phyloP scores from a whole-genome alignment of 2,888 invertebrate genomes.

The Limnephilus auricula region DNA sequence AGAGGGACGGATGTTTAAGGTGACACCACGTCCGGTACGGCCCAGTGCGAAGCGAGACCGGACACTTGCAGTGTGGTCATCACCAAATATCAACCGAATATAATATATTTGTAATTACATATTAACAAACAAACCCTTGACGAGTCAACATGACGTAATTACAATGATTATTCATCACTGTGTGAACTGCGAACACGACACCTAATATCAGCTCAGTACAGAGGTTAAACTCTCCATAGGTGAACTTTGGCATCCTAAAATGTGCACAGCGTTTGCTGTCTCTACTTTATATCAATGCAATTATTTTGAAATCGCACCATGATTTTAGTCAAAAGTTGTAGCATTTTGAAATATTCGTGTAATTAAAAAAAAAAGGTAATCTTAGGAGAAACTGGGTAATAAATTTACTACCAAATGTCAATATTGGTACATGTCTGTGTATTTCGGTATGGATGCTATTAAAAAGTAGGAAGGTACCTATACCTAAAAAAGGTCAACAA shows the following conservation, averaged over 20 bases:
- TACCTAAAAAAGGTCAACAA: background rate
- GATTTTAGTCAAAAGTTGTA: background rate
- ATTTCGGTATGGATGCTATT: background rate
- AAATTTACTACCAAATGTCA: background rate
- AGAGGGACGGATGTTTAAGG: conserved; percentile 50
- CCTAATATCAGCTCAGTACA: background rate
- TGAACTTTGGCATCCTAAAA: background rate
- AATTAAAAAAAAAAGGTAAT: background rate
- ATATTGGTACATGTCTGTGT: background rate
- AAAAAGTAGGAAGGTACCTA: background rate
- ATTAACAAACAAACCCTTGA: background rate
- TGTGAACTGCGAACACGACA: background rate
- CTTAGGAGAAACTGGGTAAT: background rate
- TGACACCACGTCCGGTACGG: conserved; percentile 50
- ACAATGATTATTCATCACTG: background rate
- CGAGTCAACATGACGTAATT: background rate
- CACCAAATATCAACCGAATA: background rate
- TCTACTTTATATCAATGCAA: background rate
- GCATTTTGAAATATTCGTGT: background rate
- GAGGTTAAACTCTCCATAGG: background rate
- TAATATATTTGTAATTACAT: background rate
- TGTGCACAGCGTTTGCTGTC: background rate
- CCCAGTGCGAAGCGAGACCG: background rate
- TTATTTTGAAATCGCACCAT: background rate
- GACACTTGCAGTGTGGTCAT: conserved; percentile 39